Evolutionary conservation across 2,888 invertebrate genomes (phyloP).

Genomic region (Lithophane leautieri): DNA sequence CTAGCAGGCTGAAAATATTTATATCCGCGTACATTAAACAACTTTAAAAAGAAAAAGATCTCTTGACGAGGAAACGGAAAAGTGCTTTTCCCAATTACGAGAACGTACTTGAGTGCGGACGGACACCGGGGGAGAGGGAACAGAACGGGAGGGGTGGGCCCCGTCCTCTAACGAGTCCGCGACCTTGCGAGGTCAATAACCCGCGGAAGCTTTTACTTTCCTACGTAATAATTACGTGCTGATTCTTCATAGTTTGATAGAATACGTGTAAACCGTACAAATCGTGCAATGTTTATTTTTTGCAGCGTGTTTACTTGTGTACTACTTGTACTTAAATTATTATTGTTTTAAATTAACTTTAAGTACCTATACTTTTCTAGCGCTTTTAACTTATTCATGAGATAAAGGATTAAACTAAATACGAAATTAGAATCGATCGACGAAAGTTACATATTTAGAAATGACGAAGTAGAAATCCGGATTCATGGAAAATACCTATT

Average conservation of each 20-base stretch:
- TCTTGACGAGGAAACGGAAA: conserved; percentile 55
- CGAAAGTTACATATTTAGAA: conserved; percentile 25
- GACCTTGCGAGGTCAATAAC: conserved; percentile 73
- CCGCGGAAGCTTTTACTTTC: conserved; percentile 72
- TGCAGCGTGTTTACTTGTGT: background rate
- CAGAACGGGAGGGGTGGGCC: conserved; percentile 23
- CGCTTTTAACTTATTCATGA: background rate
- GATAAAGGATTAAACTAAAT: background rate
- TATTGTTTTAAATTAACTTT: background rate
- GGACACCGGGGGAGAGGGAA: conserved; percentile 15
- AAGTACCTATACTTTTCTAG: background rate
- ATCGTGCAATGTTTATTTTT: conserved; percentile 35
- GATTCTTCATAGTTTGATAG: conserved; percentile 26
- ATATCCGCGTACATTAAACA: conserved; percentile 32
- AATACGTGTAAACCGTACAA: conserved; percentile 26
- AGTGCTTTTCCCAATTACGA: conserved; percentile 67
- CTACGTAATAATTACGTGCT: conserved; percentile 57
- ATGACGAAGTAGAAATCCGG: conserved; percentile 25
- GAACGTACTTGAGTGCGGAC: conserved; percentile 63
- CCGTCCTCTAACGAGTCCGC: conserved; percentile 65
- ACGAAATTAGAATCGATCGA: background rate
- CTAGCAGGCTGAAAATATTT: conserved; percentile 7
- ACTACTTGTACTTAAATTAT: conserved; percentile 11
- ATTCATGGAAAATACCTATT: conserved; percentile 8
- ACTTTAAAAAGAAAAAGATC: conserved; percentile 49